Percentiles rank a stretch among this genome's conserved stretches.
Conservation (phyloP, 2,797 vertebrate species). For the Heliangelus exortis region DNA sequence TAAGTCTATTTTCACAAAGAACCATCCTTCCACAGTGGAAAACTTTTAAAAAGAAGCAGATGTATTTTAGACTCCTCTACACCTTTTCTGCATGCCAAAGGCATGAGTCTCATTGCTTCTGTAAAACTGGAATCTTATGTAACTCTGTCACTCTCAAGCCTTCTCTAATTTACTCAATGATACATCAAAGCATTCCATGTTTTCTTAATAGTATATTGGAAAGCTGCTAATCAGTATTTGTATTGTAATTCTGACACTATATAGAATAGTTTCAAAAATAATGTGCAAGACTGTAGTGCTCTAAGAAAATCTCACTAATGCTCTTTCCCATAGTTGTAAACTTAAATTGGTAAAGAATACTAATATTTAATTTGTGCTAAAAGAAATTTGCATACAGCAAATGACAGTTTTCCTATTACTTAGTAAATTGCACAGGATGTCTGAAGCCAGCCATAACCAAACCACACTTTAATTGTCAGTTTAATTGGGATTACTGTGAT, state of each 20-base stretch:
- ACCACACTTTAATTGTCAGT: slow-evolving; percentile 43
- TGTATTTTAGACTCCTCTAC: background rate
- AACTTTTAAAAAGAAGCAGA: background rate
- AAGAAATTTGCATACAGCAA: slow-evolving; percentile 27
- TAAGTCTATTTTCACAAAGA: background rate
- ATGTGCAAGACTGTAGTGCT: background rate
- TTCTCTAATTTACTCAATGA: background rate
- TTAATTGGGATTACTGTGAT: slow-evolving; percentile 20
- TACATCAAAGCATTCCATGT: background rate
- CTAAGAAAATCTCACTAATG: background rate
- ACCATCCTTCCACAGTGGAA: background rate
- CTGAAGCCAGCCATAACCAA: slow-evolving; percentile 32
- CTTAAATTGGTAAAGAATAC: slow-evolving; percentile 11
- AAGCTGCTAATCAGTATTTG: background rate
- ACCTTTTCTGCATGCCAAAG: background rate
- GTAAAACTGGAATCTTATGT: background rate
- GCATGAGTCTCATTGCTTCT: background rate
- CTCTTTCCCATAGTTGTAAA: slow-evolving; percentile 1
- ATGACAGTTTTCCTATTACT: slow-evolving; percentile 16
- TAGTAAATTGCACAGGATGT: slow-evolving; percentile 17
- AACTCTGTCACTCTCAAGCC: background rate
- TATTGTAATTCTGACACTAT: background rate
- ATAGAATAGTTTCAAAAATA: background rate
- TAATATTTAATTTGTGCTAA: slow-evolving; percentile 29
- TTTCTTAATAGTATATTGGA: slow-evolving; percentile 22